Conservation (phyloP, 2,113 vertebrate species). For the Bambusicola thoracicus region DNA sequence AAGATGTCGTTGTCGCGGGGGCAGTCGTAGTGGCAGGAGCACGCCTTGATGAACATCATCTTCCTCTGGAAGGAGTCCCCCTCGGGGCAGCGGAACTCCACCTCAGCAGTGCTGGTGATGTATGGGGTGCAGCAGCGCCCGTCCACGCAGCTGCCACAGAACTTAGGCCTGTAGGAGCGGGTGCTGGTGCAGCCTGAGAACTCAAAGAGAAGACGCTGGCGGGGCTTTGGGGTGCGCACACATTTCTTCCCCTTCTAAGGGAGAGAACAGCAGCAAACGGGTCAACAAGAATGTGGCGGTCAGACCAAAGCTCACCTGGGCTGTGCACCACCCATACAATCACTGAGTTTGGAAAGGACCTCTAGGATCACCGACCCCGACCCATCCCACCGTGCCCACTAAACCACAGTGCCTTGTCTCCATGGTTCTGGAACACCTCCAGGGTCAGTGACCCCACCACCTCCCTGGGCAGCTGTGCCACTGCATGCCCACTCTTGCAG, state of each 20-base stretch:
- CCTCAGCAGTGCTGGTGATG: conserved; percentile 63
- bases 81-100: conserved; percentile 82
- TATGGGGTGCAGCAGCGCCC: conserved; percentile 80
- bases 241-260: conserved; percentile 81
- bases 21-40: conserved; percentile 81
- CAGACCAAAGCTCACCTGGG: fast-evolving
- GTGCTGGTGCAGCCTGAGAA: conserved; percentile 80
- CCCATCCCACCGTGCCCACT: too few relatives aligned
- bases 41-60: conserved; percentile 85
- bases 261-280: not conserved
- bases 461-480: too few relatives aligned
- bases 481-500: too few relatives aligned
- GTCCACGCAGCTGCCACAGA: conserved; percentile 80
- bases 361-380: too few relatives aligned
- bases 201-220: conserved; percentile 73
- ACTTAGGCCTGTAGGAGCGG: conserved; percentile 75
- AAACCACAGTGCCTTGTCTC: too few relatives aligned
- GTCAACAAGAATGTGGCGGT: not conserved
- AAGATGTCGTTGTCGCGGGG: conserved; percentile 82
- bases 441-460: too few relatives aligned
- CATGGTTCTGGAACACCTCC: too few relatives aligned
- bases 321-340: not conserved
- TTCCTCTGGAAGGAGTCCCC: conserved; percentile 78
- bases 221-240: conserved; percentile 67
- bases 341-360: too few relatives aligned